Conservation (phyloP, 1,140 invertebrate genomes). For the Neuroterus valhalla region DNA sequence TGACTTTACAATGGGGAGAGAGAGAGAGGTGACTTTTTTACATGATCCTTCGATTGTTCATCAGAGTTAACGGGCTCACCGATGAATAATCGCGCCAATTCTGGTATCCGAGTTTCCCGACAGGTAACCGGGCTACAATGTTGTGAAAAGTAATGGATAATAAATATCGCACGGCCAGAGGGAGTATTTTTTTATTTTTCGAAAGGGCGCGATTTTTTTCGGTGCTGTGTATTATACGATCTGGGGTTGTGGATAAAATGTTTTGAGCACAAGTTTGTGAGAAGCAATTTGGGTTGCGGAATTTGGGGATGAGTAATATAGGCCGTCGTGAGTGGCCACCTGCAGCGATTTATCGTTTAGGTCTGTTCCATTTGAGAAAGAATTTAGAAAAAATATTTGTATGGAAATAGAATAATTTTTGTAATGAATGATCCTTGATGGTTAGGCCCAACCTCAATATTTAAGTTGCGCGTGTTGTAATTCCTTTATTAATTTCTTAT, state of each 20-base stretch:
- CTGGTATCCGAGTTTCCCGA: slow-evolving; percentile 17
- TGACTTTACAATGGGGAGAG: slow-evolving; percentile 31
- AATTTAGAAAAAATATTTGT: background rate
- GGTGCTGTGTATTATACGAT: background rate
- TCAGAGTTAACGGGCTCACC: background rate
- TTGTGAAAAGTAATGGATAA: slow-evolving; percentile 21
- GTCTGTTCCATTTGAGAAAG: background rate
- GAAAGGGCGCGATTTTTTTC: slow-evolving; percentile 9
- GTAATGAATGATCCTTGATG: background rate
- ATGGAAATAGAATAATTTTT: background rate
- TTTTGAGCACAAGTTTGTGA: slow-evolving; percentile 1
- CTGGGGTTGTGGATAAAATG: background rate
- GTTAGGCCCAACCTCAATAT: background rate
- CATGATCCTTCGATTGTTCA: slow-evolving; percentile 29
- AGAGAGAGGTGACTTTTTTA: slow-evolving; percentile 26
- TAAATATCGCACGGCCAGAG: slow-evolving; percentile 12
- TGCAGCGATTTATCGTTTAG: background rate
- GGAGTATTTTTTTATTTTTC: background rate
- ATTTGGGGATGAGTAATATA: slow-evolving; percentile 12
- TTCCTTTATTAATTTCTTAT: no score
- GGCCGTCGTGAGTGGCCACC: background rate
- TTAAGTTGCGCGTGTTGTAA: no score
- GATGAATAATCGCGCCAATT: slow-evolving; percentile 29
- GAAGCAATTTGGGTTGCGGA: background rate
- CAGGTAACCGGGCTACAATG: slow-evolving; percentile 26